Evolutionary conservation across 2,113 vertebrate species (phyloP).

Genomic region (cattle (Bos taurus)): DNA sequence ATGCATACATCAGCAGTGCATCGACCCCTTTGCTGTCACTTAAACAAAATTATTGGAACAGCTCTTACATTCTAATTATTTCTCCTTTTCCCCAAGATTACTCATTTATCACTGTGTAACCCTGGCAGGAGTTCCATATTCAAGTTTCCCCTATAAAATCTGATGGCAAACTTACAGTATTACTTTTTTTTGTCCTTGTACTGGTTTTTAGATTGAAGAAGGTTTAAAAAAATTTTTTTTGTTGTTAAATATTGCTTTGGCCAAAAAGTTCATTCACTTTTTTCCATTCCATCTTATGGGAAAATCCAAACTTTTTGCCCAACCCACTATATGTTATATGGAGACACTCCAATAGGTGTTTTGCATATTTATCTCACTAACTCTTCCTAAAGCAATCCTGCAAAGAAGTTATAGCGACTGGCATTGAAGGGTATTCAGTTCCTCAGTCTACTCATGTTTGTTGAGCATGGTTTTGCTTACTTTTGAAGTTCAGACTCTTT

Average conservation of each 20-base stretch:
- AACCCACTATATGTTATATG: background rate
- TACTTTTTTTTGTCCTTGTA: background rate
- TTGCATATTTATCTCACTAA: background rate
- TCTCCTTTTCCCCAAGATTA: background rate
- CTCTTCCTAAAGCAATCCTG: background rate
- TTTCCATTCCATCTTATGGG: background rate
- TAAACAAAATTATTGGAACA: background rate
- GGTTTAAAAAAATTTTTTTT: background rate
- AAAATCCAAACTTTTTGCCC: background rate
- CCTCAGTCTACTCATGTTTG: background rate
- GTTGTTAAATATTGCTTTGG: background rate
- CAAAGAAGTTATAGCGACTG: background rate
- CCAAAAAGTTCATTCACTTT: background rate
- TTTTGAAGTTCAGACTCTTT: background rate
- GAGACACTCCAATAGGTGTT: background rate
- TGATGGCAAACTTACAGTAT: background rate
- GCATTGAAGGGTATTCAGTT: background rate
- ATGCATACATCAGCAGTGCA: background rate
- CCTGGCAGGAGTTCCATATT: background rate
- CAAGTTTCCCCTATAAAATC: background rate
- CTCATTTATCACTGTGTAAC: background rate
- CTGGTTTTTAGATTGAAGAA: background rate
- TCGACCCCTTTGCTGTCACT: background rate
- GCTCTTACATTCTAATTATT: background rate
- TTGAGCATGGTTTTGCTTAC: background rate